Base-by-base conservation (phyloP, 2,113 vertebrate species). In the Prionailurus bengalensis region DNA sequence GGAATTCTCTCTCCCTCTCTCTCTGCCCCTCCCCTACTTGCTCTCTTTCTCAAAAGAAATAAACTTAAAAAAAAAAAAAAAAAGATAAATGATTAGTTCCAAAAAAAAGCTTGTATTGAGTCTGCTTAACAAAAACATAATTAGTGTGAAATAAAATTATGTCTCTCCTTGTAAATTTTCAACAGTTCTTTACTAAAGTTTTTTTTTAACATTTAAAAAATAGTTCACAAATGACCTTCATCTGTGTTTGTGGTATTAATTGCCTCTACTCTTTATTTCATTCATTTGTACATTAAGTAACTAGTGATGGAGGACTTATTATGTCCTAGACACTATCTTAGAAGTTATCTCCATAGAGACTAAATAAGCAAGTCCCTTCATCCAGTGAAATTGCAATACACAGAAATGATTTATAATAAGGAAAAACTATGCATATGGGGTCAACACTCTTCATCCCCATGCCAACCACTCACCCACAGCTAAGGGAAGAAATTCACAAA, bases 251-350 rank as follows among this genome's bases (percentile, higher is more conserved):
- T 2, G 73, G 42, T 61, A 79, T 73, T 65, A 82, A 65, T 15
- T 78, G 33, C 12, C 23, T 53, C 45, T 58, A 84, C 16, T 84
- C 65, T 66, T 87, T 88, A 45, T 80, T 85, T 87, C 7, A 53
- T 95, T 76, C 33, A 88, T 55, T 55, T 55, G 27, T 29, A 55
- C 16, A 42, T 61, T 96, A 94, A 53, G 53, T 85, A 88, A 81
- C 48, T 66, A 53, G 9, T 86, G n/a, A 45, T 17, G 23, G 21
- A 66, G 17, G 61, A 55, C 33, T 42, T 42, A n/a, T 17, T n/a
- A 94, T 76, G 15, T 66, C 27, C 4, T 21, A 81, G n/a, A 12
- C 29, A 84, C 48, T 5, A 58, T 53, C 17, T 76, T 85, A 58
- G 31, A 76, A 84, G 29, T 48, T 71, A 84, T n/a, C 14, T 33